Percentiles rank a stretch among this genome's conserved stretches.
Evolutionary conservation across 2,797 vertebrate species (phyloP).

Genomic region (Nasua narica): DNA sequence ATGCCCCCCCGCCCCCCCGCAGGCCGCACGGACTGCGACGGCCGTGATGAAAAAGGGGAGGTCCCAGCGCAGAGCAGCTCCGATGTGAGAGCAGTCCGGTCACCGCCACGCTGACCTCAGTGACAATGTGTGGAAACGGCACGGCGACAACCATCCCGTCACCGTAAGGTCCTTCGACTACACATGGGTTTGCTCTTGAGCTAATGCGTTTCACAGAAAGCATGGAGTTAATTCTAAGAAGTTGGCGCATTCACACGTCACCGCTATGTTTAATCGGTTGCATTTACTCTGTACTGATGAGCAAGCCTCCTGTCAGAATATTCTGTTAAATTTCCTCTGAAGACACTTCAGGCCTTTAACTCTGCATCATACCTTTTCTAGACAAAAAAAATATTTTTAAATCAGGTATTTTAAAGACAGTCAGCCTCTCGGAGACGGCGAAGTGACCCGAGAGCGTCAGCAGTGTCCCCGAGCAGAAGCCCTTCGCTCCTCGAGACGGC

Average conservation of each 20-base stretch:
- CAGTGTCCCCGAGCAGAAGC: neutral
- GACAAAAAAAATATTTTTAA: too few relatives aligned
- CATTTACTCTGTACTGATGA: neutral
- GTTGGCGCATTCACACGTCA: rapidly evolving
- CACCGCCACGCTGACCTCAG: neutral
- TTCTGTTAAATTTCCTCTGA: too few relatives aligned
- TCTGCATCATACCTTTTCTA: neutral
- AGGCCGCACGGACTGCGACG: rapidly evolving
- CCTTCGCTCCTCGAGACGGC: neutral
- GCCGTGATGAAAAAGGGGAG: neutral
- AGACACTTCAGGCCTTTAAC: neutral
- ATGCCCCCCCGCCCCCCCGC: neutral
- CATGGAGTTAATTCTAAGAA: neutral
- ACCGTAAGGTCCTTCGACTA: rapidly evolving
- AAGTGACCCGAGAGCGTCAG: neutral
- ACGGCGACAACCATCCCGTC: too few relatives aligned
- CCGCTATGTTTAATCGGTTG: rapidly evolving
- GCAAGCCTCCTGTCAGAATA: neutral
- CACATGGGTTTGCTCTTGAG: neutral
- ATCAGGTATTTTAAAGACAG: too few relatives aligned
- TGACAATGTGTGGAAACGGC: neutral
- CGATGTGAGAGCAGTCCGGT: rapidly evolving
- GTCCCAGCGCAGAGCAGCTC: neutral
- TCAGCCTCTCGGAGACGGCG: rapidly evolving
- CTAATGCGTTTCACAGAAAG: neutral